Evolutionary conservation across 2,888 invertebrate genomes (phyloP).

Genomic region (Drosophila tanythrix): DNA sequence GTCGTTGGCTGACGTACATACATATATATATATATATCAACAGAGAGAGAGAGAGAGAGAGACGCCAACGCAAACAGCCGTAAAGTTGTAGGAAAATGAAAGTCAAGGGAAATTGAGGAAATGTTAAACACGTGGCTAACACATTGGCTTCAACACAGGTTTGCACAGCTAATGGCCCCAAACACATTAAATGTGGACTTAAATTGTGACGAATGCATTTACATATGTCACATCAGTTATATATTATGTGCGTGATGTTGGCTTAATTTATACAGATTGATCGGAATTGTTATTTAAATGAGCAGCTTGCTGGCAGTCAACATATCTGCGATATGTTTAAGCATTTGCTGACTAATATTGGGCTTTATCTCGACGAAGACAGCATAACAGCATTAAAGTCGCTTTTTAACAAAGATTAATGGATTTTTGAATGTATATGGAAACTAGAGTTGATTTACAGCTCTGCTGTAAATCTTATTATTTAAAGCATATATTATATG

Average conservation of each 20-base stretch:
- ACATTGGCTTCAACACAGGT: conserved; percentile 16
- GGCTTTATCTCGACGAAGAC: background rate
- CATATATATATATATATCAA: background rate
- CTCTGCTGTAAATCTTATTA: background rate
- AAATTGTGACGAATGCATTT: conserved; percentile 31
- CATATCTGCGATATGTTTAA: background rate
- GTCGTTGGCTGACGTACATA: conserved; percentile 12
- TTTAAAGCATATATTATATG: background rate
- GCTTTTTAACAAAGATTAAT: background rate
- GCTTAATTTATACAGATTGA: background rate
- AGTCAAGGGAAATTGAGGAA: background rate
- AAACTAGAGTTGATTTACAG: background rate
- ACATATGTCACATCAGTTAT: conserved; percentile 11
- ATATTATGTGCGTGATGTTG: background rate
- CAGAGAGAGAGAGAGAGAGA: background rate
- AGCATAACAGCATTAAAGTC: too few species aligned
- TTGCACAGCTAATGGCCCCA: conserved; percentile 23
- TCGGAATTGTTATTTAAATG: background rate
- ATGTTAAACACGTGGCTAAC: conserved; percentile 9
- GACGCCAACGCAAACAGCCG: conserved; percentile 30
- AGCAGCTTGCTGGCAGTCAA: background rate
- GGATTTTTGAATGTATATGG: background rate
- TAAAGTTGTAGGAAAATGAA: conserved; percentile 12
- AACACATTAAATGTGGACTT: conserved; percentile 27
- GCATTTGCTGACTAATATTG: background rate